A percentile compares a stretch with the other conserved stretches of the same genome.
Conservation (phyloP, 1,140 invertebrate species). For the Saccostrea echinata region DNA sequence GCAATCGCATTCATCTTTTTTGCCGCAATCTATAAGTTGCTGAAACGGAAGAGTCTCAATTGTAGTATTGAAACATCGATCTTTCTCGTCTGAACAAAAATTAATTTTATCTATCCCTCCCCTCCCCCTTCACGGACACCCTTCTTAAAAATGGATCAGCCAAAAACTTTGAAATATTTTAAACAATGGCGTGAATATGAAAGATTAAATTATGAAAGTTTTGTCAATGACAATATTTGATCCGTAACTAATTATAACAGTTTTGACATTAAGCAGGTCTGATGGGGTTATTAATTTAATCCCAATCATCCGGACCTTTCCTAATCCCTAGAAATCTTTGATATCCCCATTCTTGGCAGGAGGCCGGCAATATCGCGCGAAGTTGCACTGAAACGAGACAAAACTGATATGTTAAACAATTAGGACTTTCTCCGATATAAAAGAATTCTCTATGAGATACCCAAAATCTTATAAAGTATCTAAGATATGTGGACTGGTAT, state of each 20-base stretch:
- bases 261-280: not conserved
- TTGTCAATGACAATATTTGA: not conserved
- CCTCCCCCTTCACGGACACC: too few relatives aligned
- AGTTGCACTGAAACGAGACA: not conserved
- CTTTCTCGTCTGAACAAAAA: too few relatives aligned
- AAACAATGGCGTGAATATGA: too few relatives aligned
- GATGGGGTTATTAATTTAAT: constrained; percentile 3
- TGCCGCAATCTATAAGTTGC: too few relatives aligned
- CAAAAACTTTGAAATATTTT: too few relatives aligned
- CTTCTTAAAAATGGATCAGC: too few relatives aligned
- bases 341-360: not conserved
- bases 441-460: not conserved
- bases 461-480: not conserved
- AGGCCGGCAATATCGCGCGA: constrained; percentile 8
- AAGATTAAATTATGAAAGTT: too few relatives aligned
- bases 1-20: too few relatives aligned
- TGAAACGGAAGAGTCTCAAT: too few relatives aligned
- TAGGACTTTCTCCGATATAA: not conserved
- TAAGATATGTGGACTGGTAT: not conserved
- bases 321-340: not conserved
- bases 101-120: too few relatives aligned
- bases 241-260: not conserved
- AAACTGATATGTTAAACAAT: not conserved
- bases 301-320: not conserved
- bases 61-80: too few relatives aligned